Base-by-base conservation (phyloP, 2,113 vertebrate genomes). In the Corythoichthys haematopterus region DNA sequence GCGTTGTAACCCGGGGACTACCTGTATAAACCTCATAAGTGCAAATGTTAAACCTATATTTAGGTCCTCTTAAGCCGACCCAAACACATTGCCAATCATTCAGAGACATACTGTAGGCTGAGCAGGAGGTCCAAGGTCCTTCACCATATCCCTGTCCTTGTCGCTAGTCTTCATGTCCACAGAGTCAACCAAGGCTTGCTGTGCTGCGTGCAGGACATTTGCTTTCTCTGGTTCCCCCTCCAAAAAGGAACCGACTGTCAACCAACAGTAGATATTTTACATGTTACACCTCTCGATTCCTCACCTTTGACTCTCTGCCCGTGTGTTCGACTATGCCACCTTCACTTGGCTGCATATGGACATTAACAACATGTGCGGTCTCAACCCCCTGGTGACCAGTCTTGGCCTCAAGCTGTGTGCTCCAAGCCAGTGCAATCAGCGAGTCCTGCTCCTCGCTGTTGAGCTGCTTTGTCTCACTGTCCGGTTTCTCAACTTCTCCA, bases 401-500 rank as follows among this genome's bases (percentile, higher is more conserved):
- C 8, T 65, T 52, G 3, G 71, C 66, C 40, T 85, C 72, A 10
- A 71, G 40, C 38, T 72, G 83, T 78, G 88, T 88, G 77, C 92
- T 89, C 92, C 92, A 92, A 47, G 92, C 91, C 2, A 89, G 66
- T 1, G 91, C 58, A 58, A 92, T 92, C 65, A 92, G 68, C 28
- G 89, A 91, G 56, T 70, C 90, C 79, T 91, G 88, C 63, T 91
- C 88, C 71, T 92, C 87, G 65, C 64, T 76, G 62, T 69, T 69
- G 47, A 75, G 58, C 3, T 11, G 56, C 28, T 69, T 67, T 20
- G 56, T 69, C 40, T 40, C 55, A 6, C 20, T 28, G 16, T 3
- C 65, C 40, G 59, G 60, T 43, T 57, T 53, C 46, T 69, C 76
- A 15, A 59, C 61, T 0, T 72, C 78, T 46, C 53, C 47, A 48